Evolutionary conservation across 2,113 vertebrate genomes (phyloP).

Genomic region (Ardeotis arabs): DNA sequence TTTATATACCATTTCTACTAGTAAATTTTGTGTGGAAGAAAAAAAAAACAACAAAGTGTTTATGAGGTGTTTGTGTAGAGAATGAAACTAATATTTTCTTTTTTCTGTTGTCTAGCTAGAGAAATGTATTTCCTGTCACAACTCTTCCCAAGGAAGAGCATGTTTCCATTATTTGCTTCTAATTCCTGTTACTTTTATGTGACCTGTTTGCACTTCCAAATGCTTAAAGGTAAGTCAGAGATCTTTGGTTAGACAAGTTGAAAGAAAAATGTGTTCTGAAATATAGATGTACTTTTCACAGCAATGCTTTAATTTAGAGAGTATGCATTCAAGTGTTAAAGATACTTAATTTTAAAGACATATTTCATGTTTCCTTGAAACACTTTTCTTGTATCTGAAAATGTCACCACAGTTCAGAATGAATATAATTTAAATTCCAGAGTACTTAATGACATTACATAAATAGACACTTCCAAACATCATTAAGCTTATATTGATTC

Average conservation of each 20-base stretch:
- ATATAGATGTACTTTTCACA: neutral
- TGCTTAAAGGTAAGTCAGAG: neutral
- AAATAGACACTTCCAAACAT: conserved; percentile 35
- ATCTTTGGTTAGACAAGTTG: neutral
- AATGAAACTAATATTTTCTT: neutral
- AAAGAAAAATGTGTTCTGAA: neutral
- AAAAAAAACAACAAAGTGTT: neutral
- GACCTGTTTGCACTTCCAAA: neutral
- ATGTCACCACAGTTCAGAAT: conserved; percentile 11
- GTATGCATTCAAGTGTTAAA: conserved; percentile 5
- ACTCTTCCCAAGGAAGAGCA: neutral
- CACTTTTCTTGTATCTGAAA: conserved; percentile 9
- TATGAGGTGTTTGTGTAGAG: neutral
- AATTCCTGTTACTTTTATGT: neutral
- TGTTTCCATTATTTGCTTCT: neutral
- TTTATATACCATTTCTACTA: neutral
- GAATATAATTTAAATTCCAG: conserved; percentile 10
- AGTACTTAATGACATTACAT: conserved; percentile 6
- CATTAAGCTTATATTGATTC: conserved; percentile 31
- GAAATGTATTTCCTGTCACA: neutral
- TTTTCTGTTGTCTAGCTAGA: neutral
- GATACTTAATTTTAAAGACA: neutral
- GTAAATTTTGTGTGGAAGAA: neutral
- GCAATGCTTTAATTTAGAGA: neutral
- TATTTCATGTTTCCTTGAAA: neutral